These are phyloP conservation scores for Lepidurus arcticus DNA, from an alignment of 1,140 invertebrate species.

Conservation along the genomic window DNA sequence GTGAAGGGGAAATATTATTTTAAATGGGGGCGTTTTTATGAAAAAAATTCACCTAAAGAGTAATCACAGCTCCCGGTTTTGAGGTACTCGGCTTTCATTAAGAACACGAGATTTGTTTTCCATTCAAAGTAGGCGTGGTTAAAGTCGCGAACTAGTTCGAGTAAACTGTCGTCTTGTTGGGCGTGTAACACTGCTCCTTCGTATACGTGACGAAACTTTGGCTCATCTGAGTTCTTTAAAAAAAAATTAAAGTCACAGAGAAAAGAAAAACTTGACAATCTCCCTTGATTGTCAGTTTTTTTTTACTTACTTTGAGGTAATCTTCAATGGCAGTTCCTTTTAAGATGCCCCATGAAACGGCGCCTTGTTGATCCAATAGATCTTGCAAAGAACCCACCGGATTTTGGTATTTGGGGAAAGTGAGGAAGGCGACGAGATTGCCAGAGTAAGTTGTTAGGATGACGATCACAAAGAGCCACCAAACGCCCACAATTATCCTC, in stretches of 20 bases:
- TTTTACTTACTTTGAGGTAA: constrained; percentile 51
- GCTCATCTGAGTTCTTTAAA: constrained; percentile 35
- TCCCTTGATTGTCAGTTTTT: not conserved
- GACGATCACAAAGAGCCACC: constrained; percentile 88
- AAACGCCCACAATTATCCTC: constrained; percentile 78
- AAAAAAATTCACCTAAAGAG: constrained; percentile 52
- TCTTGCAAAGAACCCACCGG: constrained; percentile 68
- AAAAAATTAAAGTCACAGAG: constrained; percentile 41
- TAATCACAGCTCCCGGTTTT: constrained; percentile 61
- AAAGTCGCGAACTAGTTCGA: constrained; percentile 55
- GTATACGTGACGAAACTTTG: constrained; percentile 44
- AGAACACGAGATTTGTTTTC: constrained; percentile 59
- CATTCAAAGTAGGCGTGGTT: constrained; percentile 73
- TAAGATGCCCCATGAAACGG: constrained; percentile 65
- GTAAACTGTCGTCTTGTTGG: constrained; percentile 46
- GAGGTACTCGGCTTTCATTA: constrained; percentile 59
- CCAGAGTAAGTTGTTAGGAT: constrained; percentile 82
- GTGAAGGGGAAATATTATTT: too few relatives aligned
- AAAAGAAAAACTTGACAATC: not conserved
- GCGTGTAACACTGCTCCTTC: constrained; percentile 51
- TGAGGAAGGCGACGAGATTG: constrained; percentile 80
- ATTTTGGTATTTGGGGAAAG: constrained; percentile 77
- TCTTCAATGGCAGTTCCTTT: constrained; percentile 66
- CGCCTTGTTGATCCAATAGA: constrained; percentile 53
- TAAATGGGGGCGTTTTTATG: not conserved